Evolutionary conservation across 2,797 vertebrate genomes (phyloP).

Genomic region (Gambusia yucatana): DNA sequence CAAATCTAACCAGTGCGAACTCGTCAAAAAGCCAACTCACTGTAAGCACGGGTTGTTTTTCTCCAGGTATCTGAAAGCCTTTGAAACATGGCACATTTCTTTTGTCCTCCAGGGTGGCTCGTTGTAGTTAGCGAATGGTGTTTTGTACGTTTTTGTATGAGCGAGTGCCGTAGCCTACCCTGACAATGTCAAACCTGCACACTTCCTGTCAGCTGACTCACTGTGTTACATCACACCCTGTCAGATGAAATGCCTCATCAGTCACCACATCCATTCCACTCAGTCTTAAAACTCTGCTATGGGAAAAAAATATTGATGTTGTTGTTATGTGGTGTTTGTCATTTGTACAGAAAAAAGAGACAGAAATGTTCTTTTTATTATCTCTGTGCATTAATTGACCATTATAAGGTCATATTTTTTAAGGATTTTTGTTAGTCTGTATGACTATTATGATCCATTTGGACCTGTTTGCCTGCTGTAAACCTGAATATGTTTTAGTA

Average conservation of each 20-base stretch:
- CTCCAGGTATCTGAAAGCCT: slow-evolving; percentile 55
- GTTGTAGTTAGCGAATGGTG: slow-evolving; percentile 94
- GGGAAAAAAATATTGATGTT: slow-evolving; percentile 80
- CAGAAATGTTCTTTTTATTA: slow-evolving; percentile 83
- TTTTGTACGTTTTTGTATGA: slow-evolving; percentile 99
- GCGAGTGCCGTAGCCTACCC: slow-evolving; percentile 94
- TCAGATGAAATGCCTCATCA: slow-evolving; percentile 66
- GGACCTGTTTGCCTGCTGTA: slow-evolving; percentile 83
- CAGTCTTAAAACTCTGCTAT: slow-evolving; percentile 72
- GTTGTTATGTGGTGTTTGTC: slow-evolving; percentile 97
- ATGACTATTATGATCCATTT: slow-evolving; percentile 79
- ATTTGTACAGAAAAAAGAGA: slow-evolving; percentile 90
- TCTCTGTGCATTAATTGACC: slow-evolving; percentile 83
- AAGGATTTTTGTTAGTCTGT: slow-evolving; percentile 85
- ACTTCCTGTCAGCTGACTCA: slow-evolving; percentile 88
- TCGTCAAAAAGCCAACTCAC: slow-evolving; percentile 47
- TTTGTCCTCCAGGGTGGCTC: slow-evolving; percentile 74
- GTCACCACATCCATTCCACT: slow-evolving; percentile 51
- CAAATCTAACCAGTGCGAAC: slow-evolving; percentile 33
- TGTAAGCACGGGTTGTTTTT: slow-evolving; percentile 67
- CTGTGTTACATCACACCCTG: slow-evolving; percentile 78
- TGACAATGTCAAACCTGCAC: slow-evolving; percentile 88
- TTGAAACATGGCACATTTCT: slow-evolving; percentile 56
- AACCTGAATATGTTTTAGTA: slow-evolving; percentile 84
- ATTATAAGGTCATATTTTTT: slow-evolving; percentile 81